A percentile compares a stretch with the other conserved stretches of the same genome.
These are phyloP conservation scores for Melanotaenia pygmaea DNA, from an alignment of 2,797 vertebrate genomes.

Conservation along the genomic window DNA sequence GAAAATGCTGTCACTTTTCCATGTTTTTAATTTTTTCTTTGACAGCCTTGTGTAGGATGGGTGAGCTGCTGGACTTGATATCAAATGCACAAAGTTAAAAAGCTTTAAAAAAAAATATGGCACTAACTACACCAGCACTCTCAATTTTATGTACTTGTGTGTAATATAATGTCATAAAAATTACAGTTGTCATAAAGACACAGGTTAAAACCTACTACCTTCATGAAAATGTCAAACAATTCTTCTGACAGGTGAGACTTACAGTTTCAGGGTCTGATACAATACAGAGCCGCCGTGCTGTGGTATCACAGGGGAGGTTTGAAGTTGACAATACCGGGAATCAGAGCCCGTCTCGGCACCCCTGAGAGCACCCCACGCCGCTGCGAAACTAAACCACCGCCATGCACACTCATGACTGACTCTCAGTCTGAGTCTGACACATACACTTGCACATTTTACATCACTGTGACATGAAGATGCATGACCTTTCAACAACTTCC, in stretches of 20 bases:
- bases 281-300: slow-evolving; percentile 76
- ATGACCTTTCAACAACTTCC: slow-evolving; percentile 68
- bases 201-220: slow-evolving; percentile 9
- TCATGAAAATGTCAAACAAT: slow-evolving; percentile 56
- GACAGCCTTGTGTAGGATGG: neutral
- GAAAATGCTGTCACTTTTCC: neutral
- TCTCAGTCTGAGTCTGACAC: slow-evolving; percentile 83
- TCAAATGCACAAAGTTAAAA: neutral
- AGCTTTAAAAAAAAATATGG: neutral
- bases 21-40: neutral
- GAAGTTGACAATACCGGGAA: slow-evolving; percentile 73
- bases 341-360: slow-evolving; percentile 54
- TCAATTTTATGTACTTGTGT: neutral
- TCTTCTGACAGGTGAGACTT: slow-evolving; percentile 46
- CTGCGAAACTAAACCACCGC: slow-evolving; percentile 75
- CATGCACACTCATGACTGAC: slow-evolving; percentile 81
- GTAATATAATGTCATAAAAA: neutral
- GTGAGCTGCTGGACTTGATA: neutral
- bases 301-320: slow-evolving; percentile 80
- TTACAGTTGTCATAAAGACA: slow-evolving; percentile 10
- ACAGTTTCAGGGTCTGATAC: slow-evolving; percentile 69
- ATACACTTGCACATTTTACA: slow-evolving; percentile 61
- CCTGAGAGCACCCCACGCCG: slow-evolving; percentile 63
- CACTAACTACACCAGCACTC: neutral
- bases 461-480: slow-evolving; percentile 45